These are phyloP conservation scores for Mythimna ferrago DNA, from an alignment of 2,888 invertebrate species.

Conservation along the genomic window DNA sequence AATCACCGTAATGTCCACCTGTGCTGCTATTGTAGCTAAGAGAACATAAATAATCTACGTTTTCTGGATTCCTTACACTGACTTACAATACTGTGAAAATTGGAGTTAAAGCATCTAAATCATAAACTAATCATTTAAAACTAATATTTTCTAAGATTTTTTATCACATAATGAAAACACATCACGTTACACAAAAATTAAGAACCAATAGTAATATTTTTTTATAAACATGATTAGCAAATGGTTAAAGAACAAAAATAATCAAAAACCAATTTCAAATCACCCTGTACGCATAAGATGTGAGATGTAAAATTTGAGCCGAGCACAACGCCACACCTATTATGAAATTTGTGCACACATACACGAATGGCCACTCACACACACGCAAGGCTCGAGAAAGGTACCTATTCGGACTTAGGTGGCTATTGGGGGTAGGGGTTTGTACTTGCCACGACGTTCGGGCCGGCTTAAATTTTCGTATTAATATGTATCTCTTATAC, in stretches of 20 bases:
- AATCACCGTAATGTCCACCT: not conserved
- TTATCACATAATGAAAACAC: not conserved
- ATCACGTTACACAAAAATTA: not conserved
- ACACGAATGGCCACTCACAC: constrained; percentile 74
- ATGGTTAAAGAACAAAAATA: constrained; percentile 20
- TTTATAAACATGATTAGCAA: not conserved
- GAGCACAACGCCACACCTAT: constrained; percentile 87
- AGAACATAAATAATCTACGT: not conserved
- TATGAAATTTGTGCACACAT: constrained; percentile 88
- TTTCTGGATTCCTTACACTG: no score
- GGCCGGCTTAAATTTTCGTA: constrained; percentile 88
- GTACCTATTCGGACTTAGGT: constrained; percentile 84
- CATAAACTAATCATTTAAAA: no score
- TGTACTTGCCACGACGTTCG: constrained; percentile 85
- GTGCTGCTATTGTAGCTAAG: not conserved
- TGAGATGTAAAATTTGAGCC: constrained; percentile 90
- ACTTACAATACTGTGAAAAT: no score
- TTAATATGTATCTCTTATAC: constrained; percentile 88
- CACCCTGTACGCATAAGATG: constrained; percentile 83
- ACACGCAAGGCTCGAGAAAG: constrained; percentile 63
- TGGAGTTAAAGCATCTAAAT: no score
- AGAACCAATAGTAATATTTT: no score
- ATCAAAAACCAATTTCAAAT: constrained; percentile 46
- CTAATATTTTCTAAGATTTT: not conserved
- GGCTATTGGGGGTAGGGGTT: constrained; percentile 79